Evolutionary conservation across 2,888 invertebrate genomes (phyloP), one percentile per base, ranked within the genome.

Genomic region (Limnephilus auricula): DNA sequence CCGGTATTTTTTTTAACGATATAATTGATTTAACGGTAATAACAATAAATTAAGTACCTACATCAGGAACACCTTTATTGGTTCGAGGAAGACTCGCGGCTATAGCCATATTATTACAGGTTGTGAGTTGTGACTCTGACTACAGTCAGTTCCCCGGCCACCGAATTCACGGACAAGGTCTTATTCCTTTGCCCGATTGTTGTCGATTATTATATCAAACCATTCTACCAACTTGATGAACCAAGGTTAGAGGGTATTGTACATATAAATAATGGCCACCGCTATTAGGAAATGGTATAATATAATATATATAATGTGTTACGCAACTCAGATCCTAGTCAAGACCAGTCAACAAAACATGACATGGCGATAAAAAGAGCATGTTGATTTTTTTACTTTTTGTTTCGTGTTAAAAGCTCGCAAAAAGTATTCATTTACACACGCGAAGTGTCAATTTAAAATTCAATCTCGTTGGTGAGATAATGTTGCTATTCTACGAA

Each of bases 191-290:
- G 65, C 65, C 65, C 25, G 65, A 65, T 65, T 65, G n/a, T 65
- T 25, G 25, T 65, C 25, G 65, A 25, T 65, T 65, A 65, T 65
- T 65, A 65, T 65, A 65, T 65, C 65, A 65, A 65, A 65, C 65
- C 9, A 65, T 65, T 65, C 65, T 65, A 65, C 65, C 65, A 65
- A 25, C 65, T 25, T 65, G 65, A 65, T n/a, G 25, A 65, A n/a
- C 65, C 65, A 65, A 65, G 65, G 65, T 65, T 65, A 65, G 65
- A 65, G 65, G 65, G 65, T n/a, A 65, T 65, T 65, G 65, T 65
- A 25, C n/a, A 4, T 65, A 65, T 65, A 65, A 25, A 25, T 65
- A 65, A 65, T 65, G 65, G n/a, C 65, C 65, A 65, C 65, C 6
- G 65, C 65, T 65, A 65, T 65, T 65, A 65, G 65, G 65, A 65